These are phyloP conservation scores for Ancistrus triradiatus DNA, from an alignment of 2,113 vertebrate genomes.

Conservation along the genomic window DNA sequence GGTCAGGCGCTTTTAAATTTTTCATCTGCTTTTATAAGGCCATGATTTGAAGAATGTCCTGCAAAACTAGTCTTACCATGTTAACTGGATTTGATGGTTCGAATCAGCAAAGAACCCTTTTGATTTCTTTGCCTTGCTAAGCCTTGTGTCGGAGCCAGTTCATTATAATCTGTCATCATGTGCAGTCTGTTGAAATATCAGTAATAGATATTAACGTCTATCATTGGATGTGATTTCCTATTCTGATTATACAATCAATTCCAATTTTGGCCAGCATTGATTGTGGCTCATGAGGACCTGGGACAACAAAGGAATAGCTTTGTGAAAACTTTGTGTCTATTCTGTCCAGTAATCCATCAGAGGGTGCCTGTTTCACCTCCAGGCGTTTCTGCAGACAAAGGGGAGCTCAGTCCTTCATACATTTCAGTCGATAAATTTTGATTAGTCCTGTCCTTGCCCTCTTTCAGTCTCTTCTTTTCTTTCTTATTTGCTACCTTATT, in stretches of 20 bases:
- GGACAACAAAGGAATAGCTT: slow-evolving; percentile 56
- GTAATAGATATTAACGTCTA: slow-evolving; percentile 29
- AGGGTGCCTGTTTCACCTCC: slow-evolving; percentile 43
- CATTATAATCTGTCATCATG: slow-evolving; percentile 22
- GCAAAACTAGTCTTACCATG: background rate
- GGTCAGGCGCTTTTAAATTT: slow-evolving; percentile 52
- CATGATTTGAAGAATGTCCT: background rate
- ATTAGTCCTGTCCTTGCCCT: slow-evolving; percentile 55
- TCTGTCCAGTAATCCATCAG: slow-evolving; percentile 51
- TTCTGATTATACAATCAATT: slow-evolving; percentile 64
- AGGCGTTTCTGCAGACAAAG: slow-evolving; percentile 64
- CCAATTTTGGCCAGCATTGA: slow-evolving; percentile 65
- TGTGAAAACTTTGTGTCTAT: slow-evolving; percentile 55
- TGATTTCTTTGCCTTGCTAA: too few species aligned
- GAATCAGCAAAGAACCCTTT: background rate
- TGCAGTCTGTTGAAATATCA: slow-evolving; percentile 16
- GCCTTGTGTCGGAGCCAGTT: too few species aligned
- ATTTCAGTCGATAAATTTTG: slow-evolving; percentile 64
- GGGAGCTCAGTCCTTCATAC: slow-evolving; percentile 54
- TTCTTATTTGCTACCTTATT: background rate
- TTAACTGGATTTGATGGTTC: background rate
- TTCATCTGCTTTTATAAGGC: slow-evolving; percentile 46
- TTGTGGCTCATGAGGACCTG: slow-evolving; percentile 45
- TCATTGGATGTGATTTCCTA: slow-evolving; percentile 31
- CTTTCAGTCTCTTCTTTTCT: slow-evolving; percentile 23